Base-by-base conservation (phyloP, 2,113 vertebrate genomes). In the Eclectus roratus region DNA sequence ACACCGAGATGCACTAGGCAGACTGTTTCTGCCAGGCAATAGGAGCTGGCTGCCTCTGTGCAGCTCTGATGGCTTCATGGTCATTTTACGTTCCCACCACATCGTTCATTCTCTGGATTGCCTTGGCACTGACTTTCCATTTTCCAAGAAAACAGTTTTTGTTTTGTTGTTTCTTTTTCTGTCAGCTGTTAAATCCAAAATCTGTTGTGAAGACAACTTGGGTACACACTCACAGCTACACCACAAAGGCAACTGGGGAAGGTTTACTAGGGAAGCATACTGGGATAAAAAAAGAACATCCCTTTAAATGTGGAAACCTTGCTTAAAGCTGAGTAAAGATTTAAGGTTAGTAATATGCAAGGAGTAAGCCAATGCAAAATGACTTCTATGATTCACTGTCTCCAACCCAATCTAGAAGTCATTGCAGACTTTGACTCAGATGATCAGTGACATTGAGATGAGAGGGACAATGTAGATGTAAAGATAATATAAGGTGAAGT, bases 361-460 rank as follows among this genome's bases (percentile, higher is more conserved):
- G 56, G 65, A 89, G 69, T 8, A 29, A 90, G 72, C 76, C 68
- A 65, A 73, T 78, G 92, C 80, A 93, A 92, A 95, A 47, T 63
- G 19, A 23, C 43, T 83, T 77, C 16, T 10, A 21, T 85, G 92
- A 93, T 72, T 91, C 79, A 77, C 28, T 17, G 11, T 49, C 92
- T 92, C 66, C 82, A 66, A 9, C 25, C 63, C 13, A 46, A 23
- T 58, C 71, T 47, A 29, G 80, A 77, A 77, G 41, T 63, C 0
- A 0, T n/a, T 33, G 70, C 39, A 72, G 63, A 37, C 3, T 2
- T 8, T 55, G 74, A 33, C 37, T 81, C 58, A 37, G 70, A 27
- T 50, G 43, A 61, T 44, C 74, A 44, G 58, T 2, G n/a, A 44
- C 81, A 23, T 3, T n/a, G 83, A 80, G 80, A 55, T 17, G 63